phyloP scores from a whole-genome alignment of 2,113 vertebrate genomes.

The Rhizomys pruinosus region DNA sequence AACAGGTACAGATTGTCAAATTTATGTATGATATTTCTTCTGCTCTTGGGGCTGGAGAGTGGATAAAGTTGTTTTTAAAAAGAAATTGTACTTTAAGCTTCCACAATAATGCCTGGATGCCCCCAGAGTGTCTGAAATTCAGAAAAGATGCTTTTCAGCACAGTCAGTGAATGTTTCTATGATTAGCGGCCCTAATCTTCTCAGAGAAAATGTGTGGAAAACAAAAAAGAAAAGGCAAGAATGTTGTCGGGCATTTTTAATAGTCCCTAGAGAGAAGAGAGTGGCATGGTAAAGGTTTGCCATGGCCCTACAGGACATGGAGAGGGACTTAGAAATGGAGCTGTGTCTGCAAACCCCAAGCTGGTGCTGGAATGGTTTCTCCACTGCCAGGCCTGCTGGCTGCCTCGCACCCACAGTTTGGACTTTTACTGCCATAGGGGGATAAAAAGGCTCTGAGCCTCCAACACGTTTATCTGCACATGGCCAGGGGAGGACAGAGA shows the following conservation, averaged over 20 bases:
- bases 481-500: neutral
- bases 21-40: neutral
- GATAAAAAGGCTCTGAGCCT: neutral
- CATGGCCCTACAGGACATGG: neutral
- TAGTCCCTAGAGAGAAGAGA: constrained; percentile 7
- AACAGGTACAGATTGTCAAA: neutral
- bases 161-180: neutral
- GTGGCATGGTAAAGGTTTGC: neutral
- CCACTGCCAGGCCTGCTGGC: neutral
- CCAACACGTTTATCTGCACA: accelerated
- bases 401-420: neutral
- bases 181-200: constrained; percentile 35
- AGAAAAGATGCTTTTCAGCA: neutral
- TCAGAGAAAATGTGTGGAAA: neutral
- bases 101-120: neutral
- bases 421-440: neutral
- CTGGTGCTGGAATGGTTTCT: neutral
- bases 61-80: constrained; percentile 6
- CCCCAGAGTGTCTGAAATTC: neutral
- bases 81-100: neutral
- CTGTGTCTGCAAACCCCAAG: constrained; percentile 34
- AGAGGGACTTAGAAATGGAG: neutral
- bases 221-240: neutral
- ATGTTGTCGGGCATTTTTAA: neutral
- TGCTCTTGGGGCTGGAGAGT: neutral